Base-by-base conservation (phyloP, 2,113 vertebrate genomes). In the Lycocorax pyrrhopterus region DNA sequence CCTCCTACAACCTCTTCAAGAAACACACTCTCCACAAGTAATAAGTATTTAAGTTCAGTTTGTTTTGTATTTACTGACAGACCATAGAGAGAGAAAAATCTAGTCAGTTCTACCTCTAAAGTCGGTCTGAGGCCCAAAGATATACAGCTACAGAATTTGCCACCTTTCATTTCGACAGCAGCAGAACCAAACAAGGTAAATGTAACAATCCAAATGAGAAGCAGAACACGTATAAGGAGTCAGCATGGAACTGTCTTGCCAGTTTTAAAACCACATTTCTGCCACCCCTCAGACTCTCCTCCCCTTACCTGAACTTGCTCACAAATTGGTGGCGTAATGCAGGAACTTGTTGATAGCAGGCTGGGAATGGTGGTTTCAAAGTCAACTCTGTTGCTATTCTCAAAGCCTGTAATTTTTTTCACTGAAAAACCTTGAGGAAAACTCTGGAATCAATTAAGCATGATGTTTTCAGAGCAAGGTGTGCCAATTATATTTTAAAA, bases 251-350 rank as follows among this genome's bases (percentile, higher is more conserved):
- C 27, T 26, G 29, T 85, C 58, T 12, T 33, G 29, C 22, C 67
- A 69, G 37, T 79, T 86, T 62, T 53, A 62, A 58, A 86, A 25
- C 14, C 46, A 26, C 14, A 37, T 27, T 46, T 73, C 29, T 37
- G 35, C 37, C 49, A 60, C 16, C 82, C 60, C 44, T 85, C 33
- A 35, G 21, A 26, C 13, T 41, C 39, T 91, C 49, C 30, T 79
- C 51, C 32, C 51, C 85, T 96, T 93, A 96, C 90, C 94, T 95
- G 78, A 90, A 76, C 16, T 80, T 8, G 12, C 41, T 79, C 47
- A 62, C 63, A 59, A 29, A 69, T 1, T 2, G 26, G 41, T 39
- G 49, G 51, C 18, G 13, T 10, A 37, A 72, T 3, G 23, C 67
- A 77, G 75, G 63, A 79, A 59, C 64, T 21, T 22, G 20, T 43